Evolutionary conservation across 2,888 invertebrate genomes (phyloP).

Genomic region (Minunthozetes semirufus): DNA sequence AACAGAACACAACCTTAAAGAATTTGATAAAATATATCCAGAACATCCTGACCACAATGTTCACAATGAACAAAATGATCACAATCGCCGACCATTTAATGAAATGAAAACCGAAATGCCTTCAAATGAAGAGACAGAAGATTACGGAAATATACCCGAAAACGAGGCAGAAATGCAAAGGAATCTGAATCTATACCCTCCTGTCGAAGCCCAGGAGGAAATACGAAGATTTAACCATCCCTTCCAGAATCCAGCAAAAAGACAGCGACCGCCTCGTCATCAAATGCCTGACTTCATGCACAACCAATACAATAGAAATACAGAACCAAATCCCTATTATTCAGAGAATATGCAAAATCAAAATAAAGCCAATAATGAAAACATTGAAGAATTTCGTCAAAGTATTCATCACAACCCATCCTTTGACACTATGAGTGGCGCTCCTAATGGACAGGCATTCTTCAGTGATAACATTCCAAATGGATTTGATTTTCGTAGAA

Average conservation of each 20-base stretch:
- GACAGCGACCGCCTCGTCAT: neutral
- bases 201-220: neutral
- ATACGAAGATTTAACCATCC: neutral
- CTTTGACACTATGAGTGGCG: neutral
- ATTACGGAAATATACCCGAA: neutral
- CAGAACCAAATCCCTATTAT: neutral
- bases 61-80: no score
- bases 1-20: neutral
- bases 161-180: neutral
- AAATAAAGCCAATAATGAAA: constrained; percentile 18
- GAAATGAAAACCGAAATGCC: neutral
- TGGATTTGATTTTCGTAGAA: neutral
- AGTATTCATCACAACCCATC: neutral
- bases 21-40: neutral
- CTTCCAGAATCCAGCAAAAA: neutral
- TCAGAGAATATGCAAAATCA: neutral
- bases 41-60: no score
- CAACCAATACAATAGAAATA: constrained; percentile 1
- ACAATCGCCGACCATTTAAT: neutral
- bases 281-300: neutral
- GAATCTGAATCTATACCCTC: neutral
- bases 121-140: neutral
- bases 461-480: neutral
- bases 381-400: neutral
- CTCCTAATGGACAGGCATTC: neutral